A percentile compares a stretch with the other conserved stretches of the same genome.
Conservation (phyloP, 2,888 invertebrate genomes). For the Colletes collaris region DNA sequence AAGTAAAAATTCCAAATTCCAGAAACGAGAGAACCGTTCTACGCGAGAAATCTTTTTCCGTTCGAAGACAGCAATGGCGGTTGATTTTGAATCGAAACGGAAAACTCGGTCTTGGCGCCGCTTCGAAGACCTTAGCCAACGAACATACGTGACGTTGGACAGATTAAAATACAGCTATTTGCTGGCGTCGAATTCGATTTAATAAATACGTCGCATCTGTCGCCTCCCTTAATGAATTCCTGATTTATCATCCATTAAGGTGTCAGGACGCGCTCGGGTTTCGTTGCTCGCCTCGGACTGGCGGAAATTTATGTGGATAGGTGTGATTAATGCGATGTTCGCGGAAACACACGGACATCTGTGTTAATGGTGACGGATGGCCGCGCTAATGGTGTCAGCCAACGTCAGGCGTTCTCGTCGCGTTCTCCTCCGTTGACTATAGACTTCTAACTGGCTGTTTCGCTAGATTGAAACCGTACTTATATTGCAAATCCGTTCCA, state of each 20-base stretch:
- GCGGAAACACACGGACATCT: conserved; percentile 78
- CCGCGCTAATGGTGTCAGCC: conserved; percentile 77
- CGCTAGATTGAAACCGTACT: conserved; percentile 45
- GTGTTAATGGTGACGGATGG: conserved; percentile 81
- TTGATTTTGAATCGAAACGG: conserved; percentile 29
- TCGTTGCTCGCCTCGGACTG: conserved; percentile 70
- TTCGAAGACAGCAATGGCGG: conserved; percentile 4
- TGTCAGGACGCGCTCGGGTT: conserved; percentile 70
- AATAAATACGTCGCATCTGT: conserved; percentile 70
- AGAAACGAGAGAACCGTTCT: too few relatives aligned
- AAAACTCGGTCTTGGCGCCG: not conserved
- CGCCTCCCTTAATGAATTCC: conserved; percentile 71
- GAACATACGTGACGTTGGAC: conserved; percentile 34
- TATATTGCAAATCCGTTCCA: conserved; percentile 28
- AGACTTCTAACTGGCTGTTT: conserved; percentile 60
- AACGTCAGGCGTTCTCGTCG: conserved; percentile 70
- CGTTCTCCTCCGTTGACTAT: conserved; percentile 64
- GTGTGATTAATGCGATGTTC: conserved; percentile 79
- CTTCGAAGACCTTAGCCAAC: conserved; percentile 4
- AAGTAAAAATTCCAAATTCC: too few relatives aligned
- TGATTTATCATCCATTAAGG: conserved; percentile 76
- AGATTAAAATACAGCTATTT: conserved; percentile 67
- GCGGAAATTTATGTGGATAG: conserved; percentile 76
- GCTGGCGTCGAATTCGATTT: conserved; percentile 69
- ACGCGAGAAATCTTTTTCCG: too few relatives aligned